A percentile compares a stretch with the other conserved stretches of the same genome.
Evolutionary conservation across 2,113 vertebrate genomes (phyloP).

Genomic region (Marmota monax): DNA sequence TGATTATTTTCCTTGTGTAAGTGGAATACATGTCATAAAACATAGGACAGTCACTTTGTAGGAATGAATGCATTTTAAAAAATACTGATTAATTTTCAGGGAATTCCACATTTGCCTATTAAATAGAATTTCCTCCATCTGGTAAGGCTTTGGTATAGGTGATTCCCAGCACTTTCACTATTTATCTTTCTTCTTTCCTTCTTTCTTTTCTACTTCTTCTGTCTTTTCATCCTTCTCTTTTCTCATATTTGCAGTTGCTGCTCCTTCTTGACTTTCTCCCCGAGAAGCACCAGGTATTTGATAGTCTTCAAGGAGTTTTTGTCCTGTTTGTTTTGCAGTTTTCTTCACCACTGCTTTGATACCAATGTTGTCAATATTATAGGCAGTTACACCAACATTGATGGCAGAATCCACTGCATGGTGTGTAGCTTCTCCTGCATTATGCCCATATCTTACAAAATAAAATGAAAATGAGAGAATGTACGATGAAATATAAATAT

Average conservation of each 20-base stretch:
- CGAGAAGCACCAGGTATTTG: constrained; percentile 88
- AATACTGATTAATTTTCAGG: constrained; percentile 69
- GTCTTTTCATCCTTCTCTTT: constrained; percentile 73
- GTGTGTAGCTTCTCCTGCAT: constrained; percentile 95
- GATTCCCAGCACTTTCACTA: constrained; percentile 58
- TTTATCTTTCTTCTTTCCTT: constrained; percentile 80
- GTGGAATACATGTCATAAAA: constrained; percentile 46
- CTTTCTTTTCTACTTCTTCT: constrained; percentile 67
- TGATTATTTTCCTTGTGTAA: constrained; percentile 65
- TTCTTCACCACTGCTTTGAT: constrained; percentile 96
- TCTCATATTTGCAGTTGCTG: not conserved
- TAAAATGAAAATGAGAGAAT: constrained; percentile 68
- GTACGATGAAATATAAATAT: not conserved
- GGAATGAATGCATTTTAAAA: constrained; percentile 70
- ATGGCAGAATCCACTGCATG: constrained; percentile 96
- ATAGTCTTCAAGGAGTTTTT: constrained; percentile 95
- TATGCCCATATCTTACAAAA: constrained; percentile 94
- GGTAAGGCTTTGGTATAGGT: constrained; percentile 81
- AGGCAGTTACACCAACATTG: constrained; percentile 95
- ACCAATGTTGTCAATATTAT: constrained; percentile 97
- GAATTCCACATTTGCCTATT: constrained; percentile 63
- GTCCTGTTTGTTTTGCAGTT: constrained; percentile 95
- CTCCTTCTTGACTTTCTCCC: constrained; percentile 68
- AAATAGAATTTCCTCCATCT: constrained; percentile 65
- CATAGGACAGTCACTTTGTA: constrained; percentile 49